Evolutionary conservation across 2,113 vertebrate genomes (phyloP).

Genomic region (Murina feae): DNA sequence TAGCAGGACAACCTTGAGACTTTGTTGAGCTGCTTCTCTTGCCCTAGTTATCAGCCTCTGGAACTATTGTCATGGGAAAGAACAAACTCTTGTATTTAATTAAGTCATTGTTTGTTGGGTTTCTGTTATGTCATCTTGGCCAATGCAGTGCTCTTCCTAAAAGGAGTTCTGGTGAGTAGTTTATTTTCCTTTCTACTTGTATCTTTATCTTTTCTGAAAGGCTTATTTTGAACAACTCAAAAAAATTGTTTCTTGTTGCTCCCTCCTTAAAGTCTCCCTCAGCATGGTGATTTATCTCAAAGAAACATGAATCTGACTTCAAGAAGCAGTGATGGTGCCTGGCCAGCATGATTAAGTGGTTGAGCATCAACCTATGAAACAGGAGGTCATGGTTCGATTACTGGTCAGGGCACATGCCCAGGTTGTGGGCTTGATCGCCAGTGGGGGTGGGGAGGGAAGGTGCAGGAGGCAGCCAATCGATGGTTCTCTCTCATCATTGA

Average conservation of each 20-base stretch:
- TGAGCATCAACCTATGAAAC: too few species aligned
- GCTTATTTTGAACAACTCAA: constrained; percentile 27
- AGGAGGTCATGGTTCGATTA: too few species aligned
- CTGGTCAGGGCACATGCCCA: too few species aligned
- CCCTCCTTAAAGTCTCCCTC: background rate
- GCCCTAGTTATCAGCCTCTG: background rate
- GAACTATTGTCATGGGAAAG: background rate
- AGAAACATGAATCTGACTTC: background rate
- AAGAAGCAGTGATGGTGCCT: background rate
- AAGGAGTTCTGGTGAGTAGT: background rate
- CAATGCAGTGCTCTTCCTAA: background rate
- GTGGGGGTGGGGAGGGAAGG: too few species aligned
- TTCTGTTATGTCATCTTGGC: background rate
- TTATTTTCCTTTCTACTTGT: background rate
- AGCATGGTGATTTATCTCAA: background rate
- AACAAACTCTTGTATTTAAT: background rate
- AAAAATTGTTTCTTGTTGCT: background rate
- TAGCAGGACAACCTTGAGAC: background rate
- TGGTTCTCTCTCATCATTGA: too few species aligned
- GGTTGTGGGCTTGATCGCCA: too few species aligned
- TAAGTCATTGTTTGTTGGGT: background rate
- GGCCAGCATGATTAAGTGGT: too few species aligned
- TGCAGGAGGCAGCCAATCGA: too few species aligned
- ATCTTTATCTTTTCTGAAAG: background rate
- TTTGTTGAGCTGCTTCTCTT: background rate